Evolutionary conservation across 2,113 vertebrate species (phyloP).

Genomic region (Vombatus ursinus): DNA sequence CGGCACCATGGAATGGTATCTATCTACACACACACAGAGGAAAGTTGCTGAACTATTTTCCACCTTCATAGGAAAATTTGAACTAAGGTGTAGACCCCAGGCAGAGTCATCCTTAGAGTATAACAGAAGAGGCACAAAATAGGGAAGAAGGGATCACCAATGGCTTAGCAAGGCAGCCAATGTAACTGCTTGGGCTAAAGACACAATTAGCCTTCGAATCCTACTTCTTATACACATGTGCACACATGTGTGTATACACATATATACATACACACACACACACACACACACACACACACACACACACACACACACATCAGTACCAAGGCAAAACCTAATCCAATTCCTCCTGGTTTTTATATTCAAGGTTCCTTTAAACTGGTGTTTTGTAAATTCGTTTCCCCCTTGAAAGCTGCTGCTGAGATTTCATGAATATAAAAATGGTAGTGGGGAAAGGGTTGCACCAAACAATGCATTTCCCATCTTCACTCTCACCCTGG

Average conservation of each 20-base stretch:
- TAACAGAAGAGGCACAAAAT: neutral
- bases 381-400: neutral
- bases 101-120: neutral
- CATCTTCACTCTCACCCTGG: neutral
- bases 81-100: too few species aligned
- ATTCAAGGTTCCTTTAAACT: neutral
- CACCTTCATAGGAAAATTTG: neutral
- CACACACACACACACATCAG: neutral
- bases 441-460: neutral
- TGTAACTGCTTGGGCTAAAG: neutral
- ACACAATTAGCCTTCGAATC: neutral
- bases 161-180: neutral
- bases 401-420: neutral
- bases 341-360: neutral
- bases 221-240: neutral
- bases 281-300: neutral
- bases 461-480: neutral
- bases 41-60: constrained; percentile 8
- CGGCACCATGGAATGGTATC: neutral
- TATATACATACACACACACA: neutral
- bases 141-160: neutral
- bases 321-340: neutral
- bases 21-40: neutral
- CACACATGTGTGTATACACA: neutral
- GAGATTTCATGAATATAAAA: neutral